Evolutionary conservation across 2,113 vertebrate genomes (phyloP).

Genomic region (Orientallactaga bullata): DNA sequence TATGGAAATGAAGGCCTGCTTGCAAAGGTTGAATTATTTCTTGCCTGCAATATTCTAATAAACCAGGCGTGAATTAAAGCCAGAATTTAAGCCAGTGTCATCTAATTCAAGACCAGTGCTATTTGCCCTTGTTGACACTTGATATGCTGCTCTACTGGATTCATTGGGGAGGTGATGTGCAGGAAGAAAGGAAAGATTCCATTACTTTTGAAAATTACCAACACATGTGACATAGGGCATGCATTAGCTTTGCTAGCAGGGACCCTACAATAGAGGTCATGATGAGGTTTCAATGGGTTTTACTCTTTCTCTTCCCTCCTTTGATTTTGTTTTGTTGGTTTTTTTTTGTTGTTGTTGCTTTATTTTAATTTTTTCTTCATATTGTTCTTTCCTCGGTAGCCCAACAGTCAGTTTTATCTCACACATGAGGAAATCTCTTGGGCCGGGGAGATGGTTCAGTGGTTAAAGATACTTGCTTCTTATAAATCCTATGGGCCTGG

Average conservation of each 20-base stretch:
- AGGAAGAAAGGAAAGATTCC: neutral
- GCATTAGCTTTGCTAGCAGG: neutral
- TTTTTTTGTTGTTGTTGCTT: too few species aligned
- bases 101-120: neutral
- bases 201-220: neutral
- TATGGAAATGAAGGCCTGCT: neutral
- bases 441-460: too few species aligned
- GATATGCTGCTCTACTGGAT: too few species aligned
- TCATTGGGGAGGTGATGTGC: neutral
- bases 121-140: neutral
- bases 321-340: neutral
- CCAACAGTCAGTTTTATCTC: accelerated
- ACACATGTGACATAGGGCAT: neutral
- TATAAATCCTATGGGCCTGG: too few species aligned
- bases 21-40: neutral
- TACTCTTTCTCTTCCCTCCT: neutral
- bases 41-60: neutral
- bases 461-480: too few species aligned
- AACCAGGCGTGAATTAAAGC: neutral
- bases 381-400: neutral
- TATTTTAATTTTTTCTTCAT: too few species aligned
- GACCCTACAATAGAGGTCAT: neutral
- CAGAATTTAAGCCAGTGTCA: neutral
- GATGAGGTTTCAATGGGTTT: neutral
- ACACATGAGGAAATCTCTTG: too few species aligned